Base-by-base conservation (phyloP, 35 echinoderm and acorn worm species). In the Stichopus chloronotus region DNA sequence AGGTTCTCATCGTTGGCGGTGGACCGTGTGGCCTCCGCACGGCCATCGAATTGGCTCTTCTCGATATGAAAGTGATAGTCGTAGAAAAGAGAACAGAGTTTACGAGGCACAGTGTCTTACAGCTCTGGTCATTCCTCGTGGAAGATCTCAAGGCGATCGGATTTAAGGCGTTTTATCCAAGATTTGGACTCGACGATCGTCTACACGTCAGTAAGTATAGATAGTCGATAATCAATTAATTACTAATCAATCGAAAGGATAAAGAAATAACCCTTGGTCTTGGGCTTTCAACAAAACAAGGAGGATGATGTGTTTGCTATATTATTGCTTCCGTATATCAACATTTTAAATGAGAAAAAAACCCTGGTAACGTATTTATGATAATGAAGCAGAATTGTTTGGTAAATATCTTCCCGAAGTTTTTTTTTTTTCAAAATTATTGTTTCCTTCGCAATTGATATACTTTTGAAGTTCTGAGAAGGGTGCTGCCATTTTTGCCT, bases 61-160 rank as follows among this genome's bases (percentile, higher is more conserved):
- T 88, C 5, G 86, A 57, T 6, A 58, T 88, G 54, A 24, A 58
- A 19, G 86, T 88, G 53, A 23, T 25, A 8, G 86, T 88, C 21
- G 86, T 88, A 9, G 86, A 88, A 22, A 88, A 88, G 58, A 88
- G 86, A 21, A 57, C 17, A 10, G 19, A 24, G 13, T 88, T 88
- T 43, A 58, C 86, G n/a, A 88, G 86, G 52, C 58, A 88, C 58
- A 88, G 86, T 57, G 57, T 88, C 10, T 57, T 88, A 6, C 86
- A 88, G 25, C 86, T 88, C 57, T 88, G 86, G 86, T 24, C 86
- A 12, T 88, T 88, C 57, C 57, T 88, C 13, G 86, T 88, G 54
- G 86, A 88, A 65, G 86, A 88, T 52, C 86, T 88, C 19, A 88
- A 88, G 43, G 25, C 53, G 12, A 88, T 88, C 19, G 86, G 86